Base-by-base conservation (phyloP, 2,113 vertebrate species). In the Pycnonotus jocosus region DNA sequence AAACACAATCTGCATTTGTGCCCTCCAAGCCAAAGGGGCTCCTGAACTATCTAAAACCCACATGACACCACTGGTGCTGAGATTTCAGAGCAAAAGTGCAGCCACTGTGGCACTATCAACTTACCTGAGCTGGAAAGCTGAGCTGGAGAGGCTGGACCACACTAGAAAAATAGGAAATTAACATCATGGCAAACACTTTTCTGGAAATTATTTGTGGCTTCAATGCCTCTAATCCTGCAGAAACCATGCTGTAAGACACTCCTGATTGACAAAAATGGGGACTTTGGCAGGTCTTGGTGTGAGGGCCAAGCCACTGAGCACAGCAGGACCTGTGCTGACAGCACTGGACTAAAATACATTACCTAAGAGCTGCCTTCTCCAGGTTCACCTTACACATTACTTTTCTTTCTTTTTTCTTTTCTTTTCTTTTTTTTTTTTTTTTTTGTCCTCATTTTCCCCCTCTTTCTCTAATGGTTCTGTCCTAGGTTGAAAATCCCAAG, bases 391-490 rank as follows among this genome's bases (percentile, higher is more conserved):
- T 47, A 70, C 84, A 65, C 12, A 6, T 64, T 4, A 35, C 3
- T 15, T 31, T 22, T 28, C 31, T 10, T 23, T 23, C 15, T 16
- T 9, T 45, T 69, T 22, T 9, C n/a, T n/a, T 25, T 40, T 37
- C 21, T 21, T 21, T 21, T 9, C 21, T 45, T 44, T 47, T 30
- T 38, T 22, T 28, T 33, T 10, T 23, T 23, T 23, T 16, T 9
- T 45, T 69, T 22, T 9, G 15, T 8, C 6, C 10, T 12, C 3
- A 16, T 8, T 37, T 54, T 0, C 1, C 3, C 2, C 0, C 8
- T 54, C 22, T 50, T 78, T 77, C 66, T 70, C 38, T 50, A 53
- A 37, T 30, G 24, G 6, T 76, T 79, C 28, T 90, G 15, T 22
- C 81, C 58, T 17, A 56, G n/a, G 42, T 22, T 72, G 74, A 88